These are phyloP conservation scores for Desmodus rotundus DNA, from an alignment of 2,113 vertebrate species.

Conservation along the genomic window DNA sequence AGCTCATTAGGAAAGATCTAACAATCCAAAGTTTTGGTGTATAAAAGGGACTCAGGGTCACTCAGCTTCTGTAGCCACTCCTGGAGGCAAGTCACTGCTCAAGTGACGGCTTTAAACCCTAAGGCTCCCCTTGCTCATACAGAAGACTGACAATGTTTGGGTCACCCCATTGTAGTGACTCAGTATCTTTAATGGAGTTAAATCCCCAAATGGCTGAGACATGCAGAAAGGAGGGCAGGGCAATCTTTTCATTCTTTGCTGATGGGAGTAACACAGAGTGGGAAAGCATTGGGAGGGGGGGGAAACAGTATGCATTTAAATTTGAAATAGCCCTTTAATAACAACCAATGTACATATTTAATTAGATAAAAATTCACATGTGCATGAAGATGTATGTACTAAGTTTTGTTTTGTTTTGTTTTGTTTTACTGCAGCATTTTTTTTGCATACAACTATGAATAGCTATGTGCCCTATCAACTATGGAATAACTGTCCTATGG, in stretches of 20 bases:
- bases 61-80: neutral
- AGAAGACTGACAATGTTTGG: neutral
- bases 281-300: neutral
- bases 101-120: neutral
- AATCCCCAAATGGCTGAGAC: neutral
- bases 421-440: neutral
- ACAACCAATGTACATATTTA: neutral
- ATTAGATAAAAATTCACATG: neutral
- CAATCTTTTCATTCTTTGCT: neutral
- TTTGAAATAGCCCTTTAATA: neutral
- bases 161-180: neutral
- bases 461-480: neutral
- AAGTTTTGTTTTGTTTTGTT: neutral
- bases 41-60: neutral
- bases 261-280: neutral
- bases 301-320: neutral
- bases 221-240: neutral
- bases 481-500: neutral
- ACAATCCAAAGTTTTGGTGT: neutral
- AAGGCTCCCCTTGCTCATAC: neutral
- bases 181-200: neutral
- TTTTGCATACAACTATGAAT: neutral
- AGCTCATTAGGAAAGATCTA: neutral
- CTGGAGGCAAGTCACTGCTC: neutral
- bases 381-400: neutral